Conservation (phyloP, 2,113 vertebrate species). For the Chrysemys picta region DNA sequence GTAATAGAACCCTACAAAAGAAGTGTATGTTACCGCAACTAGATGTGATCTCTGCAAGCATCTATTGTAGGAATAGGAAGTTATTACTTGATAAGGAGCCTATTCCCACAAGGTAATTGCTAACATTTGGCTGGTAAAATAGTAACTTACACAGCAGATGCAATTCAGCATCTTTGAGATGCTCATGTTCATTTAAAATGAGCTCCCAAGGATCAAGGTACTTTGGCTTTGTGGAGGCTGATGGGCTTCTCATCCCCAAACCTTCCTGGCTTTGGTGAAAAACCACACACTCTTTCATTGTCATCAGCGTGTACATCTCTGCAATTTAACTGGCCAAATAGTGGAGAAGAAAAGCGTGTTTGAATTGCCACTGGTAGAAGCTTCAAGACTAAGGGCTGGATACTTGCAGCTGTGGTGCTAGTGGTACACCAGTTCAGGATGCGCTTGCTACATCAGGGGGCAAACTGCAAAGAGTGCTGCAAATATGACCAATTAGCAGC, state of each 20-base stretch:
- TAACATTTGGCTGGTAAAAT: background rate
- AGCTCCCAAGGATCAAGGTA: too few species aligned
- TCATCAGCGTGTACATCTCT: background rate
- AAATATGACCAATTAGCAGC: background rate
- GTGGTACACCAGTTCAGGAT: background rate
- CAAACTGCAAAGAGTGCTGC: background rate
- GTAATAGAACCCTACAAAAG: too few species aligned
- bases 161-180: background rate
- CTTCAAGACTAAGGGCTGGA: background rate
- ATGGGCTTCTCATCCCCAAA: background rate
- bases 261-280: background rate
- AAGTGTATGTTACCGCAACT: too few species aligned
- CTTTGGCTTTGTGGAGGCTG: too few species aligned
- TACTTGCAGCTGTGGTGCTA: background rate
- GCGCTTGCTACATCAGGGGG: background rate
- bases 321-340: background rate
- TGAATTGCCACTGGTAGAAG: background rate
- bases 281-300: accelerated
- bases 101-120: background rate
- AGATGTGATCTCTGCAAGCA: background rate
- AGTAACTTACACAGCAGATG: background rate
- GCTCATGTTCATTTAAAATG: background rate
- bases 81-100: background rate
- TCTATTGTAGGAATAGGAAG: background rate
- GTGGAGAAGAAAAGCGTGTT: background rate